phyloP scores from a whole-genome alignment of 1,140 invertebrate species.

The Heliothis subflexa region DNA sequence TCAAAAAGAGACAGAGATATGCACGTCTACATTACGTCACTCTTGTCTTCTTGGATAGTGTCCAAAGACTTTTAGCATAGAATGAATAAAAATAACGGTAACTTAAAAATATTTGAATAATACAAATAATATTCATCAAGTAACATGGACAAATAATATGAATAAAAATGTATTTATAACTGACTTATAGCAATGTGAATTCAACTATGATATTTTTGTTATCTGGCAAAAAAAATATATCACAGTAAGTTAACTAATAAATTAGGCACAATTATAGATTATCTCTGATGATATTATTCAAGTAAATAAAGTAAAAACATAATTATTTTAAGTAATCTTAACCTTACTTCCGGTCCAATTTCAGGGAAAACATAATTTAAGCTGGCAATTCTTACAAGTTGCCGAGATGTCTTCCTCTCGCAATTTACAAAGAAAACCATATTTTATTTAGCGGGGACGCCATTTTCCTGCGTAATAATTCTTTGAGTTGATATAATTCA shows the following conservation, averaged over 20 bases:
- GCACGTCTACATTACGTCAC: not conserved
- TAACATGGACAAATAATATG: too few species aligned
- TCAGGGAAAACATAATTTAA: constrained; percentile 15
- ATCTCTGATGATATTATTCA: too few species aligned
- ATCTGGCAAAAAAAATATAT: too few species aligned
- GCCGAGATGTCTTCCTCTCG: constrained; percentile 33
- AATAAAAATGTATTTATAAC: not conserved
- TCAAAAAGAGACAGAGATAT: not conserved
- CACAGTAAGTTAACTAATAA: too few species aligned
- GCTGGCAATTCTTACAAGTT: constrained; percentile 19
- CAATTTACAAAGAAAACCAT: constrained; percentile 35
- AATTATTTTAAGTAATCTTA: not conserved
- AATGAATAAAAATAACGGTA: not conserved
- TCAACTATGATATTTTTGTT: too few species aligned
- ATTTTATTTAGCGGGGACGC: constrained; percentile 26
- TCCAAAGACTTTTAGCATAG: not conserved
- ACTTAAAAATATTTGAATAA: too few species aligned
- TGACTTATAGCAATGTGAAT: too few species aligned
- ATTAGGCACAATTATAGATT: too few species aligned
- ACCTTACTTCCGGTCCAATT: not conserved
- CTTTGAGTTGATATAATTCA: not conserved
- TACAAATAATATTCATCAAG: too few species aligned
- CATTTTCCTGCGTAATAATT: not conserved
- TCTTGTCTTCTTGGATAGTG: not conserved
- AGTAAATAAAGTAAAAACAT: too few species aligned